These are phyloP conservation scores for Drosophila athabasca DNA, from an alignment of 1,140 invertebrate species.

Conservation along the genomic window DNA sequence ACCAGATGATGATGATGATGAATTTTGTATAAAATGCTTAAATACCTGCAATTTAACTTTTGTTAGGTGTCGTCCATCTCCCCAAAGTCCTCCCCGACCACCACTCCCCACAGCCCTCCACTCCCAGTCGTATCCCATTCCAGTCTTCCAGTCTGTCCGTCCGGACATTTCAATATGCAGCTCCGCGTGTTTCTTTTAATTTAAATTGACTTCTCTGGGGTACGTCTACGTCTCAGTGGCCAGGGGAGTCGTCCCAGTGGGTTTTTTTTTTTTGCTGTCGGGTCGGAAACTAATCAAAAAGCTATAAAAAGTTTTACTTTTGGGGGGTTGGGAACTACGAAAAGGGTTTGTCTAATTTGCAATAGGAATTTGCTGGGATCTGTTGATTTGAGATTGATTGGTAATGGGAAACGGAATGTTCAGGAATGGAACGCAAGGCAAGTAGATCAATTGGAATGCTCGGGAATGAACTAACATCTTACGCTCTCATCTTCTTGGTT, in stretches of 20 bases:
- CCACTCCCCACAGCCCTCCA: not conserved
- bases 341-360: too few relatives aligned
- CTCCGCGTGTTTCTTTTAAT: constrained; percentile 67
- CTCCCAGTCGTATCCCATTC: not conserved
- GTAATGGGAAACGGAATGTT: too few relatives aligned
- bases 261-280: constrained; percentile 28
- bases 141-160: too few relatives aligned
- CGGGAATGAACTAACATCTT: too few relatives aligned
- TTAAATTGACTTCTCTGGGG: constrained; percentile 68
- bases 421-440: too few relatives aligned
- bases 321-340: not conserved
- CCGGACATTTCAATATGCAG: constrained; percentile 65
- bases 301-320: constrained; percentile 71
- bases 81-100: not conserved
- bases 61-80: constrained; percentile 48
- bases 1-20: constrained; percentile 75
- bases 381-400: too few relatives aligned
- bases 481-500: too few relatives aligned
- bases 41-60: constrained; percentile 83
- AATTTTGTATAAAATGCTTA: constrained; percentile 82
- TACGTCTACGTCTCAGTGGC: constrained; percentile 1
- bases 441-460: too few relatives aligned
- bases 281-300: constrained; percentile 78
- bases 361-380: too few relatives aligned
- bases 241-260: constrained; percentile 36